These are phyloP conservation scores for Arctopsyche grandis DNA, from an alignment of 1,140 invertebrate genomes.

Conservation along the genomic window DNA sequence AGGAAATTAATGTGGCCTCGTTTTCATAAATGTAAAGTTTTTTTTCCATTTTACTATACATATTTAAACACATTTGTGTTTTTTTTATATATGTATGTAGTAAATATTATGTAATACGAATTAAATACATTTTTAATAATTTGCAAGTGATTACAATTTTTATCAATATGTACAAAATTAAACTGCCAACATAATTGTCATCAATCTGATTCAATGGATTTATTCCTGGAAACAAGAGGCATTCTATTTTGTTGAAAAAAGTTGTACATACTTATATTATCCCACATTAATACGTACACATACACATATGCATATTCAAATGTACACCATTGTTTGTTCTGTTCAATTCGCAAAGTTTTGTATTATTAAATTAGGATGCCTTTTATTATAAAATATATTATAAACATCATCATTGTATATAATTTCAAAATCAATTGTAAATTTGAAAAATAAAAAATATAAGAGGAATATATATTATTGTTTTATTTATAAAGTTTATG, in stretches of 20 bases:
- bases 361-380: slow-evolving; percentile 36
- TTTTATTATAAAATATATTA: slow-evolving; percentile 31
- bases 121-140: too few relatives aligned
- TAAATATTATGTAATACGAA: too few relatives aligned
- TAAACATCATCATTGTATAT: slow-evolving; percentile 33
- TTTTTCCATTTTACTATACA: too few relatives aligned
- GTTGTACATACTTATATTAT: background rate
- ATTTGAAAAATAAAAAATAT: slow-evolving; percentile 34
- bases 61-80: too few relatives aligned
- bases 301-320: slow-evolving; percentile 8
- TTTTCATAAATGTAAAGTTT: too few relatives aligned
- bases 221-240: too few relatives aligned
- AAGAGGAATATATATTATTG: slow-evolving; percentile 21
- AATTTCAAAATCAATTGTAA: slow-evolving; percentile 36
- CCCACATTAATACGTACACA: background rate
- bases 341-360: background rate
- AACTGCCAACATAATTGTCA: too few relatives aligned
- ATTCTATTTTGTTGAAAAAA: too few relatives aligned
- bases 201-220: too few relatives aligned
- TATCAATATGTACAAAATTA: too few relatives aligned
- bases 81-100: too few relatives aligned
- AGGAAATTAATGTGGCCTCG: background rate
- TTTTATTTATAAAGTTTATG: background rate
- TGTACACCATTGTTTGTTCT: background rate
- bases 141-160: too few relatives aligned